These are phyloP conservation scores for Diabrotica undecimpunctata DNA, from an alignment of 1,140 invertebrate species.

Conservation along the genomic window DNA sequence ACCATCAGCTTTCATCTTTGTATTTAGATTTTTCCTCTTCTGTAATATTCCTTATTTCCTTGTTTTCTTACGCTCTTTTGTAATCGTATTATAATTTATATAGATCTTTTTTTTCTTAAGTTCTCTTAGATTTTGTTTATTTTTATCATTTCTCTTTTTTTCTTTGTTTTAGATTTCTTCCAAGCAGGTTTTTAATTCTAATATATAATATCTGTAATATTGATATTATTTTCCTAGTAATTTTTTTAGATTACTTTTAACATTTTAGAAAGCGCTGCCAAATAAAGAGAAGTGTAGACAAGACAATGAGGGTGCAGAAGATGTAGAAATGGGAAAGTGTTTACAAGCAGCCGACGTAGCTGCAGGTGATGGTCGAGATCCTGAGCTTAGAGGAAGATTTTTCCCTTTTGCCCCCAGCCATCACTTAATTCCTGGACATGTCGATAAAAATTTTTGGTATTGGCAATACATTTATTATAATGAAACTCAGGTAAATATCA, in stretches of 20 bases:
- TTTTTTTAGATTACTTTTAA: not conserved
- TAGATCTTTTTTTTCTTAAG: too few species aligned
- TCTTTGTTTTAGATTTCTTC: too few species aligned
- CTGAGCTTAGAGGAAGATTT: constrained; percentile 78
- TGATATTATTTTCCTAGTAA: too few species aligned
- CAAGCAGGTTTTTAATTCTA: too few species aligned
- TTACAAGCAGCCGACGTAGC: constrained; percentile 79
- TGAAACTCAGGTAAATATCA: constrained; percentile 64
- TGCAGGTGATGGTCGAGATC: constrained; percentile 83
- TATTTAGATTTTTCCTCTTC: too few species aligned
- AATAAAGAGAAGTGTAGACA: constrained; percentile 64
- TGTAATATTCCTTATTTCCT: too few species aligned
- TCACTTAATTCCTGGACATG: constrained; percentile 81
- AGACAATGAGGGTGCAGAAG: constrained; percentile 76
- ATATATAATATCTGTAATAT: too few species aligned
- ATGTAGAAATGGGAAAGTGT: constrained; percentile 93
- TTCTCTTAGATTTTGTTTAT: too few species aligned
- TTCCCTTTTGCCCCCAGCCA: constrained; percentile 90
- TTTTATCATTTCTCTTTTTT: too few species aligned
- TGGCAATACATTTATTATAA: constrained; percentile 93
- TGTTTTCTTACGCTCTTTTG: too few species aligned
- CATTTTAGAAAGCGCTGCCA: constrained; percentile 52
- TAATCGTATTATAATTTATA: too few species aligned
- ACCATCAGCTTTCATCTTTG: too few species aligned
- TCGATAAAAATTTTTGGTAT: constrained; percentile 83